These are phyloP conservation scores for Ellobius talpinus DNA, from an alignment of 2,113 vertebrate genomes.

Conservation along the genomic window DNA sequence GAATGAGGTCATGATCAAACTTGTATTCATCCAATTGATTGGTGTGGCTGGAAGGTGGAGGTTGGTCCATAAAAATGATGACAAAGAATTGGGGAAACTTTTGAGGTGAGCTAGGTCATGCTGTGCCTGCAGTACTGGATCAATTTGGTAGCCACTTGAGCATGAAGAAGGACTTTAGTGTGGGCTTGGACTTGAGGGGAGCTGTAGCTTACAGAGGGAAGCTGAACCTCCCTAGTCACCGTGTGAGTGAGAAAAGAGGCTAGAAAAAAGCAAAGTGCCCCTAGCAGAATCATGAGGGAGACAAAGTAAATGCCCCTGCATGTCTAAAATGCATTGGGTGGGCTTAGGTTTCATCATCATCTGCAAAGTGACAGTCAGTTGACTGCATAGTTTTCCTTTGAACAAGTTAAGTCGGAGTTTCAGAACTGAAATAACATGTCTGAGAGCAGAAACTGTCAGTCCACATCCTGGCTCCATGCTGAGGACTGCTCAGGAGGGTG, in stretches of 20 bases:
- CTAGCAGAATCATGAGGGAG: too few species aligned
- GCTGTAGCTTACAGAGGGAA: not conserved
- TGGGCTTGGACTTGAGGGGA: not conserved
- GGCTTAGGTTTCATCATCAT: not conserved
- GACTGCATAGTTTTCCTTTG: not conserved
- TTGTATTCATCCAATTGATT: not conserved
- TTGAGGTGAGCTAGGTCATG: too few species aligned
- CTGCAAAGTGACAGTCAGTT: not conserved
- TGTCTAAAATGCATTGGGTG: not conserved
- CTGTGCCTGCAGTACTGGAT: not conserved
- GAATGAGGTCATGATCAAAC: not conserved
- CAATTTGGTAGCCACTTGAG: not conserved
- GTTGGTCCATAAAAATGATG: not conserved
- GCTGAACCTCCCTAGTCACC: not conserved
- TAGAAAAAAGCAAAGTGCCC: not conserved
- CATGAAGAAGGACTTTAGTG: not conserved
- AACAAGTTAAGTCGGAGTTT: not conserved
- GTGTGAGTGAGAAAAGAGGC: not conserved
- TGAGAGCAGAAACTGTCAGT: not conserved
- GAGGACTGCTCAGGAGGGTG: accelerated
- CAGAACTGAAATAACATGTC: not conserved
- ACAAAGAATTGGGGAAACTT: not conserved
- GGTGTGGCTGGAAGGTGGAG: not conserved
- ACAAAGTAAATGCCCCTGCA: not conserved
- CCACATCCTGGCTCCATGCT: too few species aligned